Conservation (phyloP, 2,797 vertebrate species). For the Cryptoprocta ferox region DNA sequence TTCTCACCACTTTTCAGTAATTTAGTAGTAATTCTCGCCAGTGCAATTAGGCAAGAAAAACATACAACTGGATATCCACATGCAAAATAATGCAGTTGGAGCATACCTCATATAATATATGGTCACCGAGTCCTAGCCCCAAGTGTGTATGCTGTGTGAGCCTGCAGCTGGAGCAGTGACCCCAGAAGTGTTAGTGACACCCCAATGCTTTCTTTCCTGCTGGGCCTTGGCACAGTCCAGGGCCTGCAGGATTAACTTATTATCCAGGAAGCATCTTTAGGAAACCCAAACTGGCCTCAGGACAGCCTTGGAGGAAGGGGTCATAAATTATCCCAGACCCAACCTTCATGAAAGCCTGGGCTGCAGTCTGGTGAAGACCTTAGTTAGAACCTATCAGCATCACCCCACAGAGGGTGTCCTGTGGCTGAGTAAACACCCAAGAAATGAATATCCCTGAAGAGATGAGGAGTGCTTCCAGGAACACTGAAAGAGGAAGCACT, state of each 20-base stretch:
- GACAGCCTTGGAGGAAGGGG: not conserved
- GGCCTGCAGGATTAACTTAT: not conserved
- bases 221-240: not conserved
- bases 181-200: too few species aligned
- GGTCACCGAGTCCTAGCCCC: too few species aligned
- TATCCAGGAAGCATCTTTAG: not conserved
- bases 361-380: not conserved
- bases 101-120: too few species aligned
- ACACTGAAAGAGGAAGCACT: not conserved
- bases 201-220: too few species aligned
- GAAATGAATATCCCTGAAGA: not conserved
- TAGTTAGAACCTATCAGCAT: not conserved
- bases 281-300: too few species aligned
- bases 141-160: too few species aligned
- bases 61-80: too few species aligned
- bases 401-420: not conserved
- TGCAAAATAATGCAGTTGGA: too few species aligned
- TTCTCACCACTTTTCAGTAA: too few species aligned
- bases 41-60: too few species aligned
- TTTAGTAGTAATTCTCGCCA: too few species aligned
- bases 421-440: not conserved
- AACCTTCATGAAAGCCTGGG: not conserved
- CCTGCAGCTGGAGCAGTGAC: too few species aligned
- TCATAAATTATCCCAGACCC: not conserved
- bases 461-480: not conserved